Evolutionary conservation across 1,140 invertebrate species (phyloP).

Genomic region (Diabrotica virgifera): DNA sequence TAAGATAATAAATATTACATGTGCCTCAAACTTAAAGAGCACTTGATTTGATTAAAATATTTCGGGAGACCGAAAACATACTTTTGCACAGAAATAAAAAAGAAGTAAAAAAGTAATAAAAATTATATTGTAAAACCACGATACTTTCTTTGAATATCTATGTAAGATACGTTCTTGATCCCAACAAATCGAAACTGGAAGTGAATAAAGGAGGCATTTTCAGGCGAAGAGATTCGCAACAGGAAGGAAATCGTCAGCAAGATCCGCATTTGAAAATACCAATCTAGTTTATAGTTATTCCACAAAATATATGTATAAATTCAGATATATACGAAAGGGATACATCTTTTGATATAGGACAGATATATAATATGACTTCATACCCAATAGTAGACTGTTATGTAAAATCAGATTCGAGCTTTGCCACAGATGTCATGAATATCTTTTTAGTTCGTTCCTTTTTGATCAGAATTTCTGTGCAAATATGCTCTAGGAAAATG

Average conservation of each 20-base stretch:
- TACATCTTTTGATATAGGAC: constrained; percentile 5
- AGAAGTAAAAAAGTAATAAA: too few relatives aligned
- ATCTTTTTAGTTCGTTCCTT: constrained; percentile 7
- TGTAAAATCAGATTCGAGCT: constrained; percentile 7
- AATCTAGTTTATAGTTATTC: constrained; percentile 15
- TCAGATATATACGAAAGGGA: constrained; percentile 12
- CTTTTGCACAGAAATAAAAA: too few relatives aligned
- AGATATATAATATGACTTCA: constrained; percentile 17
- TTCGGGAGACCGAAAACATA: too few relatives aligned
- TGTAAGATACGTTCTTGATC: neutral
- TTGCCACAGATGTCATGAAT: constrained; percentile 14
- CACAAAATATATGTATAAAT: constrained; percentile 14
- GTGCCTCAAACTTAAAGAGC: too few relatives aligned
- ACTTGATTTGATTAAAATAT: too few relatives aligned
- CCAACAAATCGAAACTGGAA: constrained; percentile 12
- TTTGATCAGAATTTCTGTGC: neutral
- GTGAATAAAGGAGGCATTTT: constrained; percentile 8
- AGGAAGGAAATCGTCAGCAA: constrained; percentile 15
- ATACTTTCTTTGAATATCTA: too few relatives aligned
- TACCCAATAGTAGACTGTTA: constrained; percentile 12
- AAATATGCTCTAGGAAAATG: neutral
- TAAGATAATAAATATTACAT: too few relatives aligned
- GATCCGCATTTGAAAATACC: constrained; percentile 15
- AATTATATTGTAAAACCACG: too few relatives aligned
- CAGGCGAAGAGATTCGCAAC: neutral